Base-by-base conservation (phyloP, 2,113 vertebrate genomes). In the Pitta sordida region DNA sequence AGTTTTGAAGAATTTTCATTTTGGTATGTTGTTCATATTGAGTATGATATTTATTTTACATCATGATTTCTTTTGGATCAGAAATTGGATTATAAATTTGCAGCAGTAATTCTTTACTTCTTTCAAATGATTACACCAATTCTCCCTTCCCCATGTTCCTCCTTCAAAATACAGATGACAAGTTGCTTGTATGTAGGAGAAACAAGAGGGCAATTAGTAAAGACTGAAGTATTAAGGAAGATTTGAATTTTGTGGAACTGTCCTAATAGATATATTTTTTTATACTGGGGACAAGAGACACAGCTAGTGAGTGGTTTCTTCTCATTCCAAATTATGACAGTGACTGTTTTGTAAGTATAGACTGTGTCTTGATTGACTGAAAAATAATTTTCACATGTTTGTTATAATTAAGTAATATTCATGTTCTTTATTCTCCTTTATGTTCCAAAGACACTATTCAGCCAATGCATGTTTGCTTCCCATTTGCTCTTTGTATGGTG, bases 401-500 rank as follows among this genome's bases (percentile, higher is more conserved):
- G 37, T 71, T 51, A 11, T 24, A 68, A 62, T 69, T 51, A 67
- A 80, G 32, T 73, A 52, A 44, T 77, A 64, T 39, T 83, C 0
- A 20, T 67, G 22, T 51, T 90, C 52, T 74, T 78, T 83, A 36
- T 86, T 95, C 49, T 78, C 41, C 67, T 95, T 92, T 81, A 63
- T 90, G 24, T 83, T 87, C 60, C 48, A 65, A 96, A 98, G 98
- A 55, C 98, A 98, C 94, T 98, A 95, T 88, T 97, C 98, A 2
- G 97, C 96, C 80, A 98, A 98, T 44, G 97, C 98, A 43, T 99
- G 98, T 85, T 97, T 99, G 46, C 95, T 98, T 93, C 98, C 98
- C 26, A 71, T 98, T 73, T 98, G 98, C 69, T 98, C 97, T 63
- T 96, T 99, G 12, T 96, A 98, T 10, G 98, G 98, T 24, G 96